Percentiles rank a stretch among this genome's conserved stretches.
Evolutionary conservation across 2,113 vertebrate species (phyloP).

Genomic region (Galemys pyrenaicus): DNA sequence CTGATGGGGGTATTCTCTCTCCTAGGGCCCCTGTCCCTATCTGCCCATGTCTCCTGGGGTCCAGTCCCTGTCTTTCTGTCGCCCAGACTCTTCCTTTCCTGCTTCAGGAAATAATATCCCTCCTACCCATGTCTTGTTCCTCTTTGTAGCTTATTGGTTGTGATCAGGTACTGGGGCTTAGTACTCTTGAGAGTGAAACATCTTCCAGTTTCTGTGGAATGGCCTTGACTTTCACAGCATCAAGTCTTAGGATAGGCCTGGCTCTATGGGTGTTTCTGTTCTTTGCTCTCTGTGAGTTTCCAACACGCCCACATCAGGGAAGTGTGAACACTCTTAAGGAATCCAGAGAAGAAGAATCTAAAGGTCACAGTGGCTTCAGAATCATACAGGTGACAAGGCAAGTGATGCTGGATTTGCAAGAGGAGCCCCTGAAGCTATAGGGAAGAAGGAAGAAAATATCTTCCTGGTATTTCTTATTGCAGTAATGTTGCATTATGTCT

Average conservation of each 20-base stretch:
- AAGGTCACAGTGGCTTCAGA: neutral
- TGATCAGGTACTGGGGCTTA: neutral
- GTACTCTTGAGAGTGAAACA: neutral
- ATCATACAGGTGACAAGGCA: neutral
- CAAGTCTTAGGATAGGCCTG: neutral
- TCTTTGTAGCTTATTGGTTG: neutral
- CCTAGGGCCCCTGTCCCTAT: no score
- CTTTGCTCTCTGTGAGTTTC: neutral
- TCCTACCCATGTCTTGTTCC: neutral
- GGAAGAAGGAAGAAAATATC: neutral
- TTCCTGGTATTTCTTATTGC: no score
- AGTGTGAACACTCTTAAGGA: neutral
- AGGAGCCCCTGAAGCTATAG: neutral
- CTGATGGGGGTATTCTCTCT: neutral
- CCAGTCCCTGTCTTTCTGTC: no score
- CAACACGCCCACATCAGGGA: neutral
- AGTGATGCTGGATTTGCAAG: neutral
- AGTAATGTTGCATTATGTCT: no score
- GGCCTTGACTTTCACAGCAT: neutral
- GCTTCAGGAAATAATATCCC: neutral
- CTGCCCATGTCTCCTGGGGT: no score
- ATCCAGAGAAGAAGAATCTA: neutral
- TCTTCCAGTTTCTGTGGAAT: neutral
- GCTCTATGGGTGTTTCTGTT: neutral
- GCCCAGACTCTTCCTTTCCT: neutral